A percentile compares a stretch with the other conserved stretches of the same genome.
Conservation (phyloP, 23 tunicate species). For the Ciona savignyi region DNA sequence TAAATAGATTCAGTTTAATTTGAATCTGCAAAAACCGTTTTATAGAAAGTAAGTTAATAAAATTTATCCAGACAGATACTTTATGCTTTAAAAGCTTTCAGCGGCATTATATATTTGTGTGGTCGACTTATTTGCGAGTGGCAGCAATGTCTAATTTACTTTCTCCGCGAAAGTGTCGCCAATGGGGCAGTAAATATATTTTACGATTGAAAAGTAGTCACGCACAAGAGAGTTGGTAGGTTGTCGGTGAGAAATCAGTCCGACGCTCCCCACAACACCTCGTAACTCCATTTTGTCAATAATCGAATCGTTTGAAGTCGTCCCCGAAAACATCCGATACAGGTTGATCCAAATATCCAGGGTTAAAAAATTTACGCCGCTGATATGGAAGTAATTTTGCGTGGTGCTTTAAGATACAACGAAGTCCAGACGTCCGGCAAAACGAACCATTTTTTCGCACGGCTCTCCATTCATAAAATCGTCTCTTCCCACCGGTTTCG, state of each 20-base stretch:
- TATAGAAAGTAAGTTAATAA: too few species aligned
- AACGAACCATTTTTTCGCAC: neutral
- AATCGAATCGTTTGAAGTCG: neutral
- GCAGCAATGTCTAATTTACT: too few species aligned
- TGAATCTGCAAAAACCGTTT: too few species aligned
- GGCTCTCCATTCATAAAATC: neutral
- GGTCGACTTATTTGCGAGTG: neutral
- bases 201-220: neutral
- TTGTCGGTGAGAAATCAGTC: neutral
- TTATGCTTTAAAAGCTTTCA: too few species aligned
- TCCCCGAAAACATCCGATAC: neutral
- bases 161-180: conserved; percentile 2
- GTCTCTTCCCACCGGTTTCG: neutral
- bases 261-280: neutral
- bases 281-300: neutral
- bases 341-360: neutral
- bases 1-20: too few species aligned
- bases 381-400: neutral
- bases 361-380: neutral
- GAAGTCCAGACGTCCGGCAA: neutral
- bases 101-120: too few species aligned
- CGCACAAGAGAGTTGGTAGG: neutral
- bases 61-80: too few species aligned
- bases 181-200: neutral
- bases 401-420: neutral